A percentile compares a stretch with the other conserved stretches of the same genome.
Evolutionary conservation across 2,888 invertebrate genomes (phyloP).

Genomic region (Drosophila neonasuta): DNA sequence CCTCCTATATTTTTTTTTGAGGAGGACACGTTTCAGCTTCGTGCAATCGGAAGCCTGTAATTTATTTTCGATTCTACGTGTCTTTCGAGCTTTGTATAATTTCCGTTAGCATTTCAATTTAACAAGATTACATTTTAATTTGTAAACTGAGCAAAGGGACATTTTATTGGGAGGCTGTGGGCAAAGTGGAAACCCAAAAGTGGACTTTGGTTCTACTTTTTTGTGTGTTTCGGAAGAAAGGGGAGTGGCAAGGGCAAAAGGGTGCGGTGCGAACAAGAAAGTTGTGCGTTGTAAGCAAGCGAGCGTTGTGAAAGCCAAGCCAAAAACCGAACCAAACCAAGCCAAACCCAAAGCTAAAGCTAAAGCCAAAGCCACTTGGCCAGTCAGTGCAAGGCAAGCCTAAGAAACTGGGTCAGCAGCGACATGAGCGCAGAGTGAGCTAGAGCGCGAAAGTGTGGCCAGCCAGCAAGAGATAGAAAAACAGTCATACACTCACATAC

Average conservation of each 20-base stretch:
- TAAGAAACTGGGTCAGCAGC: constrained; percentile 68
- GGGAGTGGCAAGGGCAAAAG: constrained; percentile 7
- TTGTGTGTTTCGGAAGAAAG: background rate
- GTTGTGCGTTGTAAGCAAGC: constrained; percentile 29
- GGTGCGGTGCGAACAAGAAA: constrained; percentile 44
- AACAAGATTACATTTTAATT: constrained; percentile 64
- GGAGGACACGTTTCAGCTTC: constrained; percentile 26
- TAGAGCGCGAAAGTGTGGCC: constrained; percentile 52
- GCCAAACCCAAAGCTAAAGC: constrained; percentile 34
- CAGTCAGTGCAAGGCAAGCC: constrained; percentile 51
- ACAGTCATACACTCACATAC: constrained; percentile 7
- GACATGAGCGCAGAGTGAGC: constrained; percentile 39
- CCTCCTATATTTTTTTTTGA: background rate
- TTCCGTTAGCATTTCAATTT: constrained; percentile 64
- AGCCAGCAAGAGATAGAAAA: constrained; percentile 20
- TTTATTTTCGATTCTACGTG: constrained; percentile 56
- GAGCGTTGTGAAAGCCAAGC: constrained; percentile 43
- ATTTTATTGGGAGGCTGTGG: constrained; percentile 13
- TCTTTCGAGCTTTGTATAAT: constrained; percentile 47
- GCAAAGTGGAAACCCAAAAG: constrained; percentile 3
- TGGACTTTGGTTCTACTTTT: constrained; percentile 19
- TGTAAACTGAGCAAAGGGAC: constrained; percentile 32
- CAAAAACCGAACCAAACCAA: constrained; percentile 16
- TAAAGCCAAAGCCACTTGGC: constrained; percentile 47
- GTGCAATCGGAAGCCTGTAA: constrained; percentile 29